Evolutionary conservation across 2,797 vertebrate genomes (phyloP), one percentile per base, ranked within the genome.

Genomic region (Smutsia gigantea): DNA sequence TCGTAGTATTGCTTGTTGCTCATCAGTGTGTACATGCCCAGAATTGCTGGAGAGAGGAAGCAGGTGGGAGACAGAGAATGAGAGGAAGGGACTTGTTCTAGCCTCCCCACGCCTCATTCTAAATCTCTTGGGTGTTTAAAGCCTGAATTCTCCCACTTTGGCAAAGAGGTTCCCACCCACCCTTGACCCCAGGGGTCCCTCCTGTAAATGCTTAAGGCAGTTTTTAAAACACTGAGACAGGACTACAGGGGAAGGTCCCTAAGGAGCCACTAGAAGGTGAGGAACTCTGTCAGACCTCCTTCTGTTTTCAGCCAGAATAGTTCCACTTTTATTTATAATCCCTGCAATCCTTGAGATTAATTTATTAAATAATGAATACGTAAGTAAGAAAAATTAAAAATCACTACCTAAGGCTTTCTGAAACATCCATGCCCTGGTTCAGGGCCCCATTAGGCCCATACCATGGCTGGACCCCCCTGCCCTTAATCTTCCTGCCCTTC

Each of bases 1-100:
- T 99, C 99, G 5, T 99, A 99, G 98, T 99, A 99, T 94, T 99
- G 99, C 98, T 99, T 99, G 99, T 99, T 99, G 98, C 99, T 99
- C 99, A 99, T 99, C 97, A 99, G 98, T 0, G 99, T 99, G 98
- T 99, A 99, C 99, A 99, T 99, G 79, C 99, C 99, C 95, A 99
- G 98, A 98, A 99, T 99, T 17, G 99, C 99, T 99, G 99, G 19
- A 63, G 96, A 88, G 46, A 74, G 68, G 2, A 57, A 81, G 49
- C 68, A 90, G 75, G 77, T 42, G 11, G 6, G 46, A 31, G 2
- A 37, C 13, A 37, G 31, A 7, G 53, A 78, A 51, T 92, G 82
- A 79, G 72, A 15, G 63, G 27, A 74, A 75, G 1, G 13, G 8
- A 7, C 14, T 27, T 10, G 64, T 29, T 34, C 15, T 27, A 68